These are phyloP conservation scores for Bungarus multicinctus DNA, from an alignment of 2,113 vertebrate species.

Conservation along the genomic window DNA sequence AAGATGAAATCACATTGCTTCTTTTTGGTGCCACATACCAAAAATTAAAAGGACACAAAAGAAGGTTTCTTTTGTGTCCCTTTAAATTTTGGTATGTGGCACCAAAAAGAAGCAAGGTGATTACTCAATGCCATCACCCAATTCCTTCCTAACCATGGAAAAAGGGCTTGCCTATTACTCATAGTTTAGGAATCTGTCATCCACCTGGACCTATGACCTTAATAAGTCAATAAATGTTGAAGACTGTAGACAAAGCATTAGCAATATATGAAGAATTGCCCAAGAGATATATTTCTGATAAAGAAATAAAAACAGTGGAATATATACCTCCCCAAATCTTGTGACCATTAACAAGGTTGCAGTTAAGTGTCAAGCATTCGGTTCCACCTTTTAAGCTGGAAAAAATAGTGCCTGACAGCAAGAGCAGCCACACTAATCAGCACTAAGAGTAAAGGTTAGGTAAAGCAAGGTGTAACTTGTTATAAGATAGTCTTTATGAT, in stretches of 20 bases:
- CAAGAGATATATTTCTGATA: neutral
- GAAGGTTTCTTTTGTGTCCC: too few species aligned
- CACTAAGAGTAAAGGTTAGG: neutral
- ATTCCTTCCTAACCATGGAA: neutral
- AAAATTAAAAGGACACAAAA: neutral
- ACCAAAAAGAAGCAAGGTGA: too few species aligned
- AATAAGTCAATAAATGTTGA: neutral
- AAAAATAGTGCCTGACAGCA: neutral
- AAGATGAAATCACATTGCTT: neutral
- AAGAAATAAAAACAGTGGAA: neutral
- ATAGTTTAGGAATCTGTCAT: neutral
- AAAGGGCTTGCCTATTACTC: neutral
- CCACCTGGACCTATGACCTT: neutral
- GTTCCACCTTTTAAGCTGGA: neutral
- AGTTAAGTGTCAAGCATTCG: neutral
- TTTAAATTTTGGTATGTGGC: too few species aligned
- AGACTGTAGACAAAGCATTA: neutral
- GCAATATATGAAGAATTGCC: neutral
- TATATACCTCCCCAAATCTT: neutral
- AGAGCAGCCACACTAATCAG: neutral
- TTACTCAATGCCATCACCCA: neutral
- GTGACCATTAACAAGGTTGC: neutral
- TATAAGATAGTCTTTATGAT: neutral
- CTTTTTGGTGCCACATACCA: neutral
- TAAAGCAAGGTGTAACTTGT: neutral